Conservation (phyloP, 2,113 vertebrate genomes). For the human region GRCh38 chr20:24612501-24613000, state of each 20-base stretch:
- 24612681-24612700: not conserved
- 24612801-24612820: not conserved
- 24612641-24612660: not conserved
- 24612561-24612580: constrained; percentile 45
- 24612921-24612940: not conserved
- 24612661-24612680: not conserved
- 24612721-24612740: not conserved
- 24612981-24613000: not conserved
- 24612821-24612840: not conserved
- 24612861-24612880: not conserved
- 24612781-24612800: not conserved
- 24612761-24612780: not conserved
- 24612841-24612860: accelerated
- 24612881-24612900: not conserved
- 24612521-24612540: constrained; percentile 36
- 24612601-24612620: constrained; percentile 13
- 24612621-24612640: constrained; percentile 47
- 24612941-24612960: not conserved
- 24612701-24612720: not conserved
- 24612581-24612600: constrained; percentile 20
- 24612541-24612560: not conserved
- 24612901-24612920: not conserved
- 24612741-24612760: not conserved
- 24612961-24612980: not conserved
- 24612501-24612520: constrained; percentile 19